Percentiles rank a stretch among this genome's conserved stretches.
Evolutionary conservation across 1,140 invertebrate species (phyloP).

Genomic region (Diploscapter pachys): DNA sequence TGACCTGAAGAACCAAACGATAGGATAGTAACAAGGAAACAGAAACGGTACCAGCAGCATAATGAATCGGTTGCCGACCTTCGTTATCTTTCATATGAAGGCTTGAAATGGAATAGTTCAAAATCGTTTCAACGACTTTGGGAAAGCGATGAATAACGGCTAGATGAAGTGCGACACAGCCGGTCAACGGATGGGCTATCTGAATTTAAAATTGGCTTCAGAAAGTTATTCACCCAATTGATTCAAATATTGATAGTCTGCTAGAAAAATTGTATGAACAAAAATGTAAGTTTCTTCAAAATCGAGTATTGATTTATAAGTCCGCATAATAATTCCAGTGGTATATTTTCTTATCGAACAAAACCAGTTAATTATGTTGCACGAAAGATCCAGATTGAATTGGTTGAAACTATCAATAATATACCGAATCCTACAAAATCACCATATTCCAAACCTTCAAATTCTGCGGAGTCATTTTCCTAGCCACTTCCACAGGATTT

Average conservation of each 20-base stretch:
- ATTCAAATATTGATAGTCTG: not conserved
- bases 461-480: conserved; percentile 21
- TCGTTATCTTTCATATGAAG: conserved; percentile 18
- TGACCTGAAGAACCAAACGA: not conserved
- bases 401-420: not conserved
- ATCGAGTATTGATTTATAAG: not conserved
- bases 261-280: not conserved
- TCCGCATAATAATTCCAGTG: not conserved
- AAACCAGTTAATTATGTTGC: not conserved
- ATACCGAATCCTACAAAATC: not conserved
- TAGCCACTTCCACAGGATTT: conserved; percentile 12
- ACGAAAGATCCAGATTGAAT: not conserved
- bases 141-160: conserved; percentile 12
- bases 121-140: conserved; percentile 11
- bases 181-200: conserved; percentile 18
- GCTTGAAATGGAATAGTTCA: conserved; percentile 5
- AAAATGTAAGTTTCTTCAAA: not conserved
- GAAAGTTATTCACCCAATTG: not conserved
- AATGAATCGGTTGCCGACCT: conserved; percentile 82
- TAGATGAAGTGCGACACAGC: conserved; percentile 14
- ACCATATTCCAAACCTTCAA: conserved; percentile 10
- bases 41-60: conserved; percentile 72
- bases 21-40: conserved; percentile 12
- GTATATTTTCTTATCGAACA: not conserved
- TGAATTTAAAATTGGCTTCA: not conserved